Base-by-base conservation (phyloP, 2,888 invertebrate genomes). In the Brachyopa scutellaris region DNA sequence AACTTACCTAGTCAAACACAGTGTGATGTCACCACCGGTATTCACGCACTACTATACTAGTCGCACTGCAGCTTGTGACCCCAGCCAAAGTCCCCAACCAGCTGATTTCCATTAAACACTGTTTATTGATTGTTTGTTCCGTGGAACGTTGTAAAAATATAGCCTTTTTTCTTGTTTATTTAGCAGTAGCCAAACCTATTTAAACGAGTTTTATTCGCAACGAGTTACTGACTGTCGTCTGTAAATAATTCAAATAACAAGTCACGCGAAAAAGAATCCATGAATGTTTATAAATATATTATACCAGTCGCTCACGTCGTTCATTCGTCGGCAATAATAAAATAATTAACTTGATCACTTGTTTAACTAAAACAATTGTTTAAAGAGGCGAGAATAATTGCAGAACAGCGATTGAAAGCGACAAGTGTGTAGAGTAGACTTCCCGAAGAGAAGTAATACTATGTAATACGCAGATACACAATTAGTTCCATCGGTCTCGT, bases 221-320 rank as follows among this genome's bases (percentile, higher is more conserved):
- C 49, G 33, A 69, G 15, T 59, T 26, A 59, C 55, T 45, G n/a
- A 11, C 17, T 29, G 31, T 51, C 29, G 26, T 17, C 40, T 42
- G 66, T 66, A 53, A 78, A 47, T 17, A 55, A 73, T 29, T 69
- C 31, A 69, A 78, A 57, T 8, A 72, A 64, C 51, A 73, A 79
- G 78, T 73, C 78, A 79, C 78, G 78, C 73, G 64, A 78, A 66
- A 73, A 53, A 66, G 49, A 64, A 49, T 57, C 49, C 11, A 57
- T 55, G 42, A 70, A 33, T 78, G 77, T 78, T n/a, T n/a, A n/a
- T n/a, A n/a, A n/a, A n/a, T n/a, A n/a, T n/a, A n/a, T 64, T 72
- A 51, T 40, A 70, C 33, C 36, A 62, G 47, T 31, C 36, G 26
- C 62, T 77, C 47, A 29, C 45, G 36, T n/a, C 8, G 29, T 19